These are phyloP conservation scores for Dorcus hopei DNA, from an alignment of 2,888 invertebrate genomes.

Conservation along the genomic window DNA sequence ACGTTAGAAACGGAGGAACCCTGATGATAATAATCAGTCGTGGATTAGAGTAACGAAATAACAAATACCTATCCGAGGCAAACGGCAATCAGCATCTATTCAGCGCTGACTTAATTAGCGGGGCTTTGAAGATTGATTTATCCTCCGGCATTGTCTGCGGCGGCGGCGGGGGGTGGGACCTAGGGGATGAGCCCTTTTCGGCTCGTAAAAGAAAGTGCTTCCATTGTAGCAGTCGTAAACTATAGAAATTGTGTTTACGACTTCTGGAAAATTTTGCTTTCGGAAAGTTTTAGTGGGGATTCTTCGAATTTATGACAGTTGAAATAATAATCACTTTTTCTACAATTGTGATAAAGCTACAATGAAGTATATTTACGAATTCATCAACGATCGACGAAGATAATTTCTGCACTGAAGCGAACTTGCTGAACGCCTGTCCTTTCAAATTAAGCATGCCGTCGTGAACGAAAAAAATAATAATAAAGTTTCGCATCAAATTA, in stretches of 20 bases:
- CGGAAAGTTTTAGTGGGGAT: no score
- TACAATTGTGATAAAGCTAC: no score
- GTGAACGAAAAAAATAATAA: no score
- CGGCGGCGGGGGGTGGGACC: conserved; percentile 24
- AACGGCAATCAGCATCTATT: conserved; percentile 29
- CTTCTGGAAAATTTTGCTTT: not conserved
- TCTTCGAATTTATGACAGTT: no score
- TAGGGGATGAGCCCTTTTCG: not conserved
- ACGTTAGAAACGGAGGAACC: not conserved
- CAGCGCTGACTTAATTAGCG: conserved; percentile 34
- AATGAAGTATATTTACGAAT: no score
- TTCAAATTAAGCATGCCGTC: no score
- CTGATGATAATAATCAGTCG: conserved; percentile 23
- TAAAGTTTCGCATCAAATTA: no score
- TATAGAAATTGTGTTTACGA: conserved; percentile 1
- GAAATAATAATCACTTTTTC: no score
- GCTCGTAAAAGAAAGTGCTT: conserved; percentile 1
- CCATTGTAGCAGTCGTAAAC: conserved; percentile 2
- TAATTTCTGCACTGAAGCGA: no score
- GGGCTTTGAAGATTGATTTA: conserved; percentile 39
- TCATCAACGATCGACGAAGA: no score
- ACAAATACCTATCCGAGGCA: conserved; percentile 23
- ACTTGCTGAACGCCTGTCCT: no score
- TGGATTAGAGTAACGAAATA: conserved; percentile 17
- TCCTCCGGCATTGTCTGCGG: conserved; percentile 35